Evolutionary conservation across 1,140 invertebrate genomes (phyloP), one percentile per base, ranked within the genome.

Genomic region (Camponotus vicinus): DNA sequence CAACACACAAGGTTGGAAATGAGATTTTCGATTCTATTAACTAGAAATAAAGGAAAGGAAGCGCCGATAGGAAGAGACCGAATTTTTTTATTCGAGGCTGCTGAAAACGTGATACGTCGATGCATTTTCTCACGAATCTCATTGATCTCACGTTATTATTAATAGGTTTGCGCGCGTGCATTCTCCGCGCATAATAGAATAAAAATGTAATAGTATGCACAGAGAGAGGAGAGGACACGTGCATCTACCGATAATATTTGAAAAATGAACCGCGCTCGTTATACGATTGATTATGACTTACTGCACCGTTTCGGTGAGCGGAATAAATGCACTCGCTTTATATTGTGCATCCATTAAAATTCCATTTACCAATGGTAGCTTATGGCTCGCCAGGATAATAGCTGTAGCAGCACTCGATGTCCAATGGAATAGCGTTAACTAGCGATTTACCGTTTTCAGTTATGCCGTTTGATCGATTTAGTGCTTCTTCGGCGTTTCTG

Each of bases 271-370:
- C 32, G 4, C 18, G 52, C 84, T 89, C 84, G 87, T 88, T 88
- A 52, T 52, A 86, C 87, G 73, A 87, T 87, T 89, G 88, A 89
- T 90, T 84, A 89, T 86, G 57, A 64, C 75, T 83, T 73, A 61
- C 42, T 45, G 45, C 27, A 61, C n/a, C 27, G 61, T 86, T 88
- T 86, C 83, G 21, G 57, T 11, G 21, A 85, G 69, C 40, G 61
- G 71, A 86, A 89, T 88, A 88, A 88, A 88, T 83, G 73, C 77
- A 57, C 11, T 64, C 40, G 67, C 57, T 89, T 80, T 76, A 78
- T 63, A 78, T 63, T 59, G 86, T 57, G 67, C 61, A 63, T 80
- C 85, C 89, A 90, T 90, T 90, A 90, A 89, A 90, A 84, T 84
- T 87, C 88, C 89, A 90, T 90, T 90, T 89, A 64, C 73, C 78